Conservation (phyloP, 2,797 vertebrate species). For the Helostoma temminkii region DNA sequence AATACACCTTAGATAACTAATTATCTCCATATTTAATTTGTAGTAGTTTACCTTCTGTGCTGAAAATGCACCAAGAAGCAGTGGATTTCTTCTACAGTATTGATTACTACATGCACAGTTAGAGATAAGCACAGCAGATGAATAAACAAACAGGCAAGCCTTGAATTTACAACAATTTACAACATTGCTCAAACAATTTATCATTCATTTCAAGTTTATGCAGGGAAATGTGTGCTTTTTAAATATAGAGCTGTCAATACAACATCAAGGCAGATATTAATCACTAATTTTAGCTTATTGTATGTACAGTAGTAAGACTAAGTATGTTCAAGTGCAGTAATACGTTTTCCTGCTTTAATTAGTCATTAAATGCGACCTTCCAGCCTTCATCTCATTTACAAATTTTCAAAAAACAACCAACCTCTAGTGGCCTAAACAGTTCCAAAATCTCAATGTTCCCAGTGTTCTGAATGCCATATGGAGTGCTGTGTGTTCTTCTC, state of each 20-base stretch:
- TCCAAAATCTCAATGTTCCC: no score
- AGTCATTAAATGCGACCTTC: no score
- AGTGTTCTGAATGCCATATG: no score
- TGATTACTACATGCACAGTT: not conserved
- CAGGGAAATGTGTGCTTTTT: not conserved
- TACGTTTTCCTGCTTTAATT: no score
- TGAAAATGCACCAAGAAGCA: not conserved
- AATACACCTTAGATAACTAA: not conserved
- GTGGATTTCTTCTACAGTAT: not conserved
- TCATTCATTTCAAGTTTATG: not conserved
- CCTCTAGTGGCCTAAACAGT: no score
- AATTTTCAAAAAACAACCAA: no score
- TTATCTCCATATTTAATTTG: not conserved
- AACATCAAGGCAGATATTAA: not conserved
- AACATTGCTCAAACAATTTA: not conserved
- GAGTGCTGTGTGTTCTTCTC: no score
- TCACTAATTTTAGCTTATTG: no score
- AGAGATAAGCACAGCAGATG: not conserved
- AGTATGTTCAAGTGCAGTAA: no score
- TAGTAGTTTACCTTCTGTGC: not conserved
- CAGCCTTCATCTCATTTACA: no score
- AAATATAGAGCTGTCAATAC: not conserved
- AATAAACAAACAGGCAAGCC: not conserved
- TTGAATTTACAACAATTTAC: no score
- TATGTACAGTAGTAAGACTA: no score